Conservation (phyloP, 2,797 vertebrate genomes). For the Ataeniobius toweri region DNA sequence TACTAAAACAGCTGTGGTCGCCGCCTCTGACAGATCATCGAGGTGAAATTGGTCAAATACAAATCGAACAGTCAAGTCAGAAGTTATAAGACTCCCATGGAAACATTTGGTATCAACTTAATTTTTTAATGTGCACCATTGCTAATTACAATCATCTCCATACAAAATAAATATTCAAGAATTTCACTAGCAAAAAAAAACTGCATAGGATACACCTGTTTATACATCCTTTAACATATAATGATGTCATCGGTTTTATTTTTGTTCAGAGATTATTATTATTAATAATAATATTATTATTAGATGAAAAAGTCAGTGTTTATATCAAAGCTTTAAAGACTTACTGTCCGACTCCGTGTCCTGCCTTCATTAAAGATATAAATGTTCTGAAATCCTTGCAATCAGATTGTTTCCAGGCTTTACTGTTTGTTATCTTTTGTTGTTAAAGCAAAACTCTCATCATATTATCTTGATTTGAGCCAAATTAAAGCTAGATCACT, state of each 20-base stretch:
- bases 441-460: too few species aligned
- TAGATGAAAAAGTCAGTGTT: background rate
- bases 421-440: too few species aligned
- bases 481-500: background rate
- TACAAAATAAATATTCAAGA: background rate
- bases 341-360: too few species aligned
- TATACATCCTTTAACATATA: background rate
- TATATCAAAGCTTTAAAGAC: background rate
- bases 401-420: too few species aligned
- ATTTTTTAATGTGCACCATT: background rate
- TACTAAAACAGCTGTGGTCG: slow-evolving; percentile 56
- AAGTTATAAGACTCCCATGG: background rate
- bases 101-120: too few species aligned
- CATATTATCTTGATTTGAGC: too few species aligned
- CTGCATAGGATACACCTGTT: background rate
- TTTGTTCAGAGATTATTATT: too few species aligned
- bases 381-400: too few species aligned
- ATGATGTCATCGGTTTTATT: too few species aligned
- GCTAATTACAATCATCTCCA: background rate
- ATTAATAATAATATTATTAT: background rate
- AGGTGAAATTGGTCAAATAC: too few species aligned
- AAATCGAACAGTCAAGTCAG: too few species aligned
- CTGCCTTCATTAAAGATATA: background rate
- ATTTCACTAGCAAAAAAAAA: background rate
- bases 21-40: background rate